Evolutionary conservation across 2,797 vertebrate species (phyloP), one percentile per base, ranked within the genome.

Genomic region (Eulemur albifrons): DNA sequence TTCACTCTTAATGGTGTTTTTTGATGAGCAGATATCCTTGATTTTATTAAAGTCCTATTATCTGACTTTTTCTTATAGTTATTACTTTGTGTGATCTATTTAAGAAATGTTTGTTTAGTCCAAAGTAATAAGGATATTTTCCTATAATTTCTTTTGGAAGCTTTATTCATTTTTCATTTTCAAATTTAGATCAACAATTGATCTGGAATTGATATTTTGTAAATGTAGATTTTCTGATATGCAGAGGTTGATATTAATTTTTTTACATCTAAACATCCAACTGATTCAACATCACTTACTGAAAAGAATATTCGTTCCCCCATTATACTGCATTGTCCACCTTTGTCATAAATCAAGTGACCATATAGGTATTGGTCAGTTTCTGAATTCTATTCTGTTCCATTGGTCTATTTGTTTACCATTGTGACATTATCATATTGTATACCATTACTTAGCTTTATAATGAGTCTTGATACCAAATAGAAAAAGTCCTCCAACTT

Each of bases 61-160:
- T 27, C 40, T 38, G 59, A 3, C 21, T 77, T 79, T 32, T 35
- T n/a, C 23, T 83, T 38, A 67, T 50, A 45, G 48, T 10, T 65
- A 72, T 84, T 72, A 27, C 27, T 73, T 85, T 59, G 5, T 65
- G 14, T 50, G 35, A 61, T n/a, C 21, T 57, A 32, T 54, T 92
- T 52, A 92, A 73, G 30, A 93, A 69, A 69, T 48, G 15, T 35
- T 72, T 70, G 27, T 70, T 67, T 73, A 69, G 50, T 69, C n/a
- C 45, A 59, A 92, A 88, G 54, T 50, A 35, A 63, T 69, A 77
- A 82, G 54, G 61, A 11, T 89, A 81, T 38, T 81, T 93, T 81
- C 32, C 43, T 13, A 14, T 63, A 70, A 83, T 38, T 77, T 79
- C n/a, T 69, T 89, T 85, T 11, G 91, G 27, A 88, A 65, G n/a